Evolutionary conservation across 2,113 vertebrate genomes (phyloP).

Genomic region (Ctenomys sociabilis): DNA sequence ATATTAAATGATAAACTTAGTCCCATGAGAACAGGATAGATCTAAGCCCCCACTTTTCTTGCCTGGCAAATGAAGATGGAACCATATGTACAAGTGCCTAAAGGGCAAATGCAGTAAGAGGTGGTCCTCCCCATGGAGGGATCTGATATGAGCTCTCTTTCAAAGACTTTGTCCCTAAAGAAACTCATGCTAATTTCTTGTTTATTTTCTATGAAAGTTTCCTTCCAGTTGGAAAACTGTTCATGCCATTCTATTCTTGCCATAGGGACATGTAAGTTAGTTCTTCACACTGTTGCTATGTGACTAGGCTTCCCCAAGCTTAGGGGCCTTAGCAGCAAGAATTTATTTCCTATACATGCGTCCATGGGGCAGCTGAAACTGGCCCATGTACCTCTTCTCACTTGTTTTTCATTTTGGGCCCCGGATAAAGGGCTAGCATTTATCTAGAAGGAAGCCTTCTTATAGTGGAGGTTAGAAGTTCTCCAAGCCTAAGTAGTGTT

Average conservation of each 20-base stretch:
- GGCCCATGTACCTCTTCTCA: not conserved
- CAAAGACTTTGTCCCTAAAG: not conserved
- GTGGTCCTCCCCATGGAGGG: not conserved
- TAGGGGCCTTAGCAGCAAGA: not conserved
- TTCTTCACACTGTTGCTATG: not conserved
- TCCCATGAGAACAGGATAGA: constrained; percentile 18
- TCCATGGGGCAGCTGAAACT: not conserved
- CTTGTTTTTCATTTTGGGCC: not conserved
- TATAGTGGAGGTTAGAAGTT: not conserved
- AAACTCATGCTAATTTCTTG: not conserved
- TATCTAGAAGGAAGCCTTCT: not conserved
- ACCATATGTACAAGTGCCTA: not conserved
- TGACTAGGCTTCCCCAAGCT: not conserved
- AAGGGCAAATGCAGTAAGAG: not conserved
- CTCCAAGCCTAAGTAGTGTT: not conserved
- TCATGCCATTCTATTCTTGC: not conserved
- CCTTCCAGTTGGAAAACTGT: not conserved
- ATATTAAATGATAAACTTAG: constrained; percentile 58
- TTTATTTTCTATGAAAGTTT: not conserved
- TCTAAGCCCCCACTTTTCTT: not conserved
- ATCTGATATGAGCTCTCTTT: not conserved
- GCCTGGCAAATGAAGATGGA: not conserved
- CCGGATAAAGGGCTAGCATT: not conserved
- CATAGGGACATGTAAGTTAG: not conserved
- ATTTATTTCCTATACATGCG: not conserved